phyloP scores from a whole-genome alignment of 2,113 vertebrate genomes.

The Myodes glareolus region DNA sequence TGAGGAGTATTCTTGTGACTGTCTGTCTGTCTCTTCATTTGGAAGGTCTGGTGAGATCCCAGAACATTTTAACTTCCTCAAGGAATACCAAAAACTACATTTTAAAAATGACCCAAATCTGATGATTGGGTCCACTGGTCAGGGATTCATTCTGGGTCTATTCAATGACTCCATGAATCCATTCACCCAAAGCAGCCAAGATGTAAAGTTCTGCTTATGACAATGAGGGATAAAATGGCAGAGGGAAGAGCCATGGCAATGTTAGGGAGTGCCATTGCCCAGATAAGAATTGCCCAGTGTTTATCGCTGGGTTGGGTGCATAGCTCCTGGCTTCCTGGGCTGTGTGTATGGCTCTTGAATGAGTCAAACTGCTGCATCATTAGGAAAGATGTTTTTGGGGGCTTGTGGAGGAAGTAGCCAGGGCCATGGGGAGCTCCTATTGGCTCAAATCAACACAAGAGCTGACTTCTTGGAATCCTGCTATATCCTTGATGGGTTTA shows the following conservation, averaged over 20 bases:
- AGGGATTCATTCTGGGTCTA: background rate
- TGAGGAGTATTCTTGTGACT: background rate
- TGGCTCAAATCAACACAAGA: background rate
- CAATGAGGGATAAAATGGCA: background rate
- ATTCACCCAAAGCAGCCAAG: background rate
- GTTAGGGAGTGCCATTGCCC: background rate
- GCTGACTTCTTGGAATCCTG: accelerated
- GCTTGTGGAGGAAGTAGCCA: background rate
- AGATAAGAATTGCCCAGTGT: background rate
- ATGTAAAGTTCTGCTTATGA: background rate
- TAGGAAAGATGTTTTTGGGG: background rate
- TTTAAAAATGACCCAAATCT: background rate
- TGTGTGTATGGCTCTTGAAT: too few relatives aligned
- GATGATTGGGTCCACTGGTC: background rate
- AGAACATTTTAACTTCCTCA: background rate
- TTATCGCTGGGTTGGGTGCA: accelerated
- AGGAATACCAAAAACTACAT: background rate
- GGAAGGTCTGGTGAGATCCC: accelerated
- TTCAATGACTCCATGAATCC: background rate
- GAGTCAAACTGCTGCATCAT: background rate
- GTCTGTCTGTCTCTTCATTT: background rate
- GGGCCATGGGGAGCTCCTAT: background rate
- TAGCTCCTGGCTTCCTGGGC: background rate
- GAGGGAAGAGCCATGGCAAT: accelerated
- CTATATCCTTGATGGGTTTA: background rate